These are phyloP conservation scores for Leucozona laternaria DNA, from an alignment of 2,888 invertebrate genomes.

Conservation along the genomic window DNA sequence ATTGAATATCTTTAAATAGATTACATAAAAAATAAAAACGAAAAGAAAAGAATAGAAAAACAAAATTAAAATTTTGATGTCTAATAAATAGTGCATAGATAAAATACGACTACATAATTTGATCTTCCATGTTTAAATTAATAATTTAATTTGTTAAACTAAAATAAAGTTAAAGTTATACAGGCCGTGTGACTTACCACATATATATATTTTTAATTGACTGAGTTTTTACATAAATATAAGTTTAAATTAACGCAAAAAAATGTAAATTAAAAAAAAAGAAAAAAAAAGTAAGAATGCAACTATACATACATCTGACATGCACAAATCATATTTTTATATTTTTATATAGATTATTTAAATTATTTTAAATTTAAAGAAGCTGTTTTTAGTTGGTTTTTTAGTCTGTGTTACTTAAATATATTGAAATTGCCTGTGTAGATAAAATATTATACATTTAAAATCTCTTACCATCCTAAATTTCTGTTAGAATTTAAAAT, in stretches of 20 bases:
- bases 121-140: slow-evolving; percentile 68
- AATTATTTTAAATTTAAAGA: slow-evolving; percentile 9
- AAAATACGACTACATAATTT: slow-evolving; percentile 60
- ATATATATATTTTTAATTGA: slow-evolving; percentile 54
- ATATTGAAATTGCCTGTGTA: slow-evolving; percentile 42
- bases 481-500: background rate
- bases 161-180: slow-evolving; percentile 21
- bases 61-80: slow-evolving; percentile 64
- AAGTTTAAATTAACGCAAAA: slow-evolving; percentile 36
- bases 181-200: slow-evolving; percentile 38
- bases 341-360: slow-evolving; percentile 11
- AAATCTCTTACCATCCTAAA: background rate
- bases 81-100: slow-evolving; percentile 63
- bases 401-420: background rate
- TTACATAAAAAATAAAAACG: background rate
- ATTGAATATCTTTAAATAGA: slow-evolving; percentile 32
- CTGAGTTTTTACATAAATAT: slow-evolving; percentile 52
- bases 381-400: slow-evolving; percentile 11
- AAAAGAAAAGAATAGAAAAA: slow-evolving; percentile 8
- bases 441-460: background rate
- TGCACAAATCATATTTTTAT: slow-evolving; percentile 56
- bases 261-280: slow-evolving; percentile 22
- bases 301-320: slow-evolving; percentile 4
- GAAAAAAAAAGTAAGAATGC: slow-evolving; percentile 2
- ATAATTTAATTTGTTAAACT: slow-evolving; percentile 40